Evolutionary conservation across 2,113 vertebrate species (phyloP).

Genomic region (Centropus unirufus): DNA sequence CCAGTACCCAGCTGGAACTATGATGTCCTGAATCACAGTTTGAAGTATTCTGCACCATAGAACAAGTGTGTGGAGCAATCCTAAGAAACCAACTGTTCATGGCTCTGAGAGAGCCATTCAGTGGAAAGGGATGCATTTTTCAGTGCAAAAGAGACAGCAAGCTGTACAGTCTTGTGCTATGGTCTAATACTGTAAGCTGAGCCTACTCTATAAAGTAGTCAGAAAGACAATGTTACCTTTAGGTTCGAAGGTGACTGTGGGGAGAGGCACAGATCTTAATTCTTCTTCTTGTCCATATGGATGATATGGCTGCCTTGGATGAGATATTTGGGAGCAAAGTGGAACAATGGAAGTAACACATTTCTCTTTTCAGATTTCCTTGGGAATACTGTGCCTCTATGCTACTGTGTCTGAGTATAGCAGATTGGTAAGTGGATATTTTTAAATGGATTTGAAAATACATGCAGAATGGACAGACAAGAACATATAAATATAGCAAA

Average conservation of each 20-base stretch:
- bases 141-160: background rate
- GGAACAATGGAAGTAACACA: rapidly evolving
- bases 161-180: background rate
- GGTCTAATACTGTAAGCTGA: background rate
- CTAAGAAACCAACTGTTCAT: background rate
- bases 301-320: background rate
- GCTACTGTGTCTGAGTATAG: background rate
- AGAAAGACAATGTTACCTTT: background rate
- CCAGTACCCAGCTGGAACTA: background rate
- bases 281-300: background rate
- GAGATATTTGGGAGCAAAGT: background rate
- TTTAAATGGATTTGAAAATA: background rate
- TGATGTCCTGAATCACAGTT: rapidly evolving
- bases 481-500: background rate
- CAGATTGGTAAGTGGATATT: background rate
- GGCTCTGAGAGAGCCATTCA: background rate
- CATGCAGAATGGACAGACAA: background rate
- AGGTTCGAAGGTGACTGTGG: background rate
- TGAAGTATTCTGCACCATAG: background rate
- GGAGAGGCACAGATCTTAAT: background rate
- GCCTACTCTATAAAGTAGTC: background rate
- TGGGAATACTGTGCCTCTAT: background rate
- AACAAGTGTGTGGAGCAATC: background rate
- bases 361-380: background rate
- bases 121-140: background rate